phyloP scores from a whole-genome alignment of 2,888 invertebrate species.

The Nomada flava region DNA sequence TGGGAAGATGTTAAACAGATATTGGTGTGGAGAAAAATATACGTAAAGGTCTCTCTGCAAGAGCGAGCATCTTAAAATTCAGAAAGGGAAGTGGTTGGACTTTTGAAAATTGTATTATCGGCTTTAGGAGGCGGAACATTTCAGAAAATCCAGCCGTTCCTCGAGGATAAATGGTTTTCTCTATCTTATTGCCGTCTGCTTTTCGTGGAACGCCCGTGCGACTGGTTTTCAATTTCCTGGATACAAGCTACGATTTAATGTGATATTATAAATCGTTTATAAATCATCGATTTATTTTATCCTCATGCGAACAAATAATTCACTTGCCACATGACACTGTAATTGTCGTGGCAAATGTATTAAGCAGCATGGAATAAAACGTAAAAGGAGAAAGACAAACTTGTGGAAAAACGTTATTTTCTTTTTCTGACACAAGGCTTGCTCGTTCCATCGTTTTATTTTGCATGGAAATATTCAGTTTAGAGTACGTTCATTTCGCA shows the following conservation, averaged over 20 bases:
- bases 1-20: background rate
- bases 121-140: constrained; percentile 33
- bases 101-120: constrained; percentile 36
- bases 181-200: constrained; percentile 27
- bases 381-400: too few species aligned
- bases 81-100: background rate
- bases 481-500: too few species aligned
- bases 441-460: too few species aligned
- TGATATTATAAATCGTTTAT: background rate
- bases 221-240: constrained; percentile 26
- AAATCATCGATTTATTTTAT: background rate
- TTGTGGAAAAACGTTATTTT: too few species aligned
- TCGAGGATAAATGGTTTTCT: constrained; percentile 21
- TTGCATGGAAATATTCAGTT: too few species aligned
- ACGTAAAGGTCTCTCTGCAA: background rate
- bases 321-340: too few species aligned
- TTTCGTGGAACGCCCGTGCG: constrained; percentile 11
- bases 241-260: background rate
- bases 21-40: background rate
- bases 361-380: too few species aligned
- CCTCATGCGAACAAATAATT: background rate
- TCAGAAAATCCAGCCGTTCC: constrained; percentile 19
- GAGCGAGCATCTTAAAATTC: background rate
- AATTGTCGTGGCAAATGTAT: too few species aligned
- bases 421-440: too few species aligned